phyloP scores from a whole-genome alignment of 2,888 invertebrate genomes.

The Mesochorus sp. region DNA sequence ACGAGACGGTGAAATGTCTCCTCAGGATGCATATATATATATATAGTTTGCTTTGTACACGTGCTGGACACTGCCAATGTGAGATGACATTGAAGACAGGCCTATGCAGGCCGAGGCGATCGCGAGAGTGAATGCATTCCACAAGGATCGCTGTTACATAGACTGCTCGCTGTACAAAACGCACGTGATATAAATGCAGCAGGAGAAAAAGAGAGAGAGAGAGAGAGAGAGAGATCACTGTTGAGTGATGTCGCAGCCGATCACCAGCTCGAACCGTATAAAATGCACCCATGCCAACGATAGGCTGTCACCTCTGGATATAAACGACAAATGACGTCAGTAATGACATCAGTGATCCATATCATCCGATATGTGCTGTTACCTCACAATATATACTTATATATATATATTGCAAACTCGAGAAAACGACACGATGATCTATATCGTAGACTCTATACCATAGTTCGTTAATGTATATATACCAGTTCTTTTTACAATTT shows the following conservation, averaged over 20 bases:
- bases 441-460: too few species aligned
- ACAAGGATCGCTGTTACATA: conserved; percentile 26
- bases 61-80: conserved; percentile 13
- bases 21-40: conserved; percentile 13
- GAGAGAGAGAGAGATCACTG: conserved; percentile 15
- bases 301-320: conserved; percentile 79
- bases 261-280: conserved; percentile 71
- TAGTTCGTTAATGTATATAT: too few species aligned
- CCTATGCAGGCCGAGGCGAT: conserved; percentile 41
- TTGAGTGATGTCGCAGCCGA: conserved; percentile 68
- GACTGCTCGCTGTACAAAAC: too few species aligned
- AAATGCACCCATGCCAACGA: conserved; percentile 72
- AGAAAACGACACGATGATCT: too few species aligned
- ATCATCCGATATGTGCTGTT: conserved; percentile 68
- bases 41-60: too few species aligned
- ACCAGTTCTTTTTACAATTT: too few species aligned
- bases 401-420: too few species aligned
- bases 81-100: conserved; percentile 57
- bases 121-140: conserved; percentile 54
- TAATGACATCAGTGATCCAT: conserved; percentile 81
- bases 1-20: conserved; percentile 10
- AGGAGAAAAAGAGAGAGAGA: conserved; percentile 4
- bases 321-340: conserved; percentile 80
- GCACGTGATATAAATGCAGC: conserved; percentile 23
- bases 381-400: conserved; percentile 21